Evolutionary conservation across 2,113 vertebrate genomes (phyloP).

Genomic region (Gobius niger): DNA sequence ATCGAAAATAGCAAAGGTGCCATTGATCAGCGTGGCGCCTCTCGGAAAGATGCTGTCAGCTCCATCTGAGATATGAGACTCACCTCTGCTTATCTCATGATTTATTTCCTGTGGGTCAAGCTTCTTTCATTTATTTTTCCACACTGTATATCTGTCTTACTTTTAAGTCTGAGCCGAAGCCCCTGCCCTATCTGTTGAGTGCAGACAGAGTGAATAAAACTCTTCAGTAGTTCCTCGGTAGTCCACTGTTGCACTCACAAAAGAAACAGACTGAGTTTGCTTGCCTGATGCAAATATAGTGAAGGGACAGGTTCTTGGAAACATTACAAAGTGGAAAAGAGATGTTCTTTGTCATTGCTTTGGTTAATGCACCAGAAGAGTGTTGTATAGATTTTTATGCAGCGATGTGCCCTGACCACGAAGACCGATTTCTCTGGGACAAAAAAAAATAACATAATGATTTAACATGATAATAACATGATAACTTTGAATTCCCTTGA

Average conservation of each 20-base stretch:
- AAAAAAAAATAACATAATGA: too few relatives aligned
- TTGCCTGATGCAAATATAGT: slow-evolving; percentile 30
- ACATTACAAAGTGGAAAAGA: slow-evolving; percentile 36
- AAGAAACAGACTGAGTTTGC: background rate
- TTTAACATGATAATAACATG: too few relatives aligned
- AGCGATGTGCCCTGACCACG: too few relatives aligned
- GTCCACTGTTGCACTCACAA: slow-evolving; percentile 10
- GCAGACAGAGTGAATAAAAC: background rate
- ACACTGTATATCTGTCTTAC: slow-evolving; percentile 10
- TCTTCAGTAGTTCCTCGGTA: slow-evolving; percentile 10
- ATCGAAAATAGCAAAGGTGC: slow-evolving; percentile 28
- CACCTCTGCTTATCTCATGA: slow-evolving; percentile 15
- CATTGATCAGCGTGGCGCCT: slow-evolving; percentile 38
- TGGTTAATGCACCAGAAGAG: slow-evolving; percentile 17
- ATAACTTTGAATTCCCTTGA: background rate
- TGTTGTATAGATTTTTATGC: too few relatives aligned
- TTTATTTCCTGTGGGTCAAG: slow-evolving; percentile 30
- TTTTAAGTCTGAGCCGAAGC: background rate
- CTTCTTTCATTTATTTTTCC: slow-evolving; percentile 16
- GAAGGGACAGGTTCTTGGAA: slow-evolving; percentile 15
- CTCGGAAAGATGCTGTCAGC: slow-evolving; percentile 16
- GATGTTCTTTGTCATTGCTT: slow-evolving; percentile 14
- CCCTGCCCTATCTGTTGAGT: background rate
- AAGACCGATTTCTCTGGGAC: too few relatives aligned
- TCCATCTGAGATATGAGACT: slow-evolving; percentile 24